Evolutionary conservation across 2,797 vertebrate species (phyloP), one percentile per base, ranked within the genome.

Genomic region (Lycodopsis pacificus): DNA sequence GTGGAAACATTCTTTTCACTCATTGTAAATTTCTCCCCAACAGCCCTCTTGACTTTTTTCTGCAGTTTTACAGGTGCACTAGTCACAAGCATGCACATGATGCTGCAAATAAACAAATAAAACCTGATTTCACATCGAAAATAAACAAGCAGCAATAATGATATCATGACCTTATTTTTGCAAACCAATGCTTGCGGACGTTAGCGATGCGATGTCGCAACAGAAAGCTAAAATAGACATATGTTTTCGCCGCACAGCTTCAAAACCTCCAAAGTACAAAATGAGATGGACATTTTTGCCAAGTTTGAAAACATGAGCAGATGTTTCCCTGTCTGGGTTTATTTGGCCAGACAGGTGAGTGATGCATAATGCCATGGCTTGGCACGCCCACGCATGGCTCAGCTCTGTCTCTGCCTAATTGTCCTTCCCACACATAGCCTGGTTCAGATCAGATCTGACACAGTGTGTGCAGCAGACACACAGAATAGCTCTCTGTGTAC

Each of bases 381-480:
- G 95, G 95, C 95, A 95, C 92, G 87, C 92, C 87, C 88, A 92
- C 86, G 89, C 93, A 93, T 91, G 93, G 91, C 95, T 93, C 92
- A 91, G 89, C 88, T 93, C 94, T 92, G 95, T 95, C 94, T 95
- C 83, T 92, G 56, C 87, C 46, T 96, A 96, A 97, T 96, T 97
- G 94, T 94, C 93, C 92, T 96, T 96, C 95, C 95, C 95, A 93
- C 91, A 88, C 84, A 61, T 94, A 68, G 81, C 79, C 96, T 97
- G 96, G 48, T 93, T 96, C 96, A 93, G 93, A 97, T 97, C 97
- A 96, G 90, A 81, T 82, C 89, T 95, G 95, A 96, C 96, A 96
- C 89, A 57, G 70, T 84, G 80, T 83, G 78, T 12, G 13, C 56
- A 63, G 84, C 86, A 81, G 82, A 86, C 80, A 74, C 59, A 34